These are phyloP conservation scores for Hirudinaria manillensis DNA, from an alignment of 2,888 invertebrate species.

Conservation along the genomic window DNA sequence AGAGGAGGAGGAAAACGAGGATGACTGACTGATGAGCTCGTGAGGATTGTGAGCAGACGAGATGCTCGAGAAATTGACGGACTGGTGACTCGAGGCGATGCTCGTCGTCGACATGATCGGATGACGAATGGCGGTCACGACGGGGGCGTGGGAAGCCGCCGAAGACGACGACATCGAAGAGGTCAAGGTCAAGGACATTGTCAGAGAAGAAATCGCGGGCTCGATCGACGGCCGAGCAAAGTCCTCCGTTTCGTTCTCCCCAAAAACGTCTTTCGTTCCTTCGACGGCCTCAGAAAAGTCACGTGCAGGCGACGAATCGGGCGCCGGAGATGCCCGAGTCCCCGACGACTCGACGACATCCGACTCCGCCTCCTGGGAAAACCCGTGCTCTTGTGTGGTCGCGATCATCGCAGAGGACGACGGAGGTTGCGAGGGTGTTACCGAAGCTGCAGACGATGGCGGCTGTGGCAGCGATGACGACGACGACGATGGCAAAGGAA, in stretches of 20 bases:
- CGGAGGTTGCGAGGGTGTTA: not conserved
- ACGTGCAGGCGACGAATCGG: not conserved
- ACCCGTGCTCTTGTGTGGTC: not conserved
- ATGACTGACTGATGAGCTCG: slow-evolving; percentile 4
- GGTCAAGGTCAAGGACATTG: not conserved
- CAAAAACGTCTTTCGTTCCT: not conserved
- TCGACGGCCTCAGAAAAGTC: not conserved
- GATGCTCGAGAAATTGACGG: slow-evolving; percentile 7
- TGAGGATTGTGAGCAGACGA: not conserved
- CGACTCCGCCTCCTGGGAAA: too few species aligned
- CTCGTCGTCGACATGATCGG: slow-evolving; percentile 15
- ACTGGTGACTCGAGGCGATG: slow-evolving; percentile 2
- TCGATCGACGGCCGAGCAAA: too few species aligned
- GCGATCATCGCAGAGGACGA: not conserved
- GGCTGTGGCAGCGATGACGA: not conserved
- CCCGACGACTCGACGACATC: not conserved
- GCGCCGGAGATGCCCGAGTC: not conserved
- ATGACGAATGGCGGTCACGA: slow-evolving; percentile 4
- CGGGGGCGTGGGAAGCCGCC: not conserved
- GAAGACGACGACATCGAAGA: not conserved
- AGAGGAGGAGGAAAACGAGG: slow-evolving; percentile 11
- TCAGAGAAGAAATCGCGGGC: too few species aligned
- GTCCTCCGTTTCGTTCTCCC: not conserved
- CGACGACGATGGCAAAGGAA: not conserved
- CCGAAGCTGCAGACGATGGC: slow-evolving; percentile 13